Conservation (phyloP, 1,140 invertebrate genomes). For the Rhyacophila brunnea region DNA sequence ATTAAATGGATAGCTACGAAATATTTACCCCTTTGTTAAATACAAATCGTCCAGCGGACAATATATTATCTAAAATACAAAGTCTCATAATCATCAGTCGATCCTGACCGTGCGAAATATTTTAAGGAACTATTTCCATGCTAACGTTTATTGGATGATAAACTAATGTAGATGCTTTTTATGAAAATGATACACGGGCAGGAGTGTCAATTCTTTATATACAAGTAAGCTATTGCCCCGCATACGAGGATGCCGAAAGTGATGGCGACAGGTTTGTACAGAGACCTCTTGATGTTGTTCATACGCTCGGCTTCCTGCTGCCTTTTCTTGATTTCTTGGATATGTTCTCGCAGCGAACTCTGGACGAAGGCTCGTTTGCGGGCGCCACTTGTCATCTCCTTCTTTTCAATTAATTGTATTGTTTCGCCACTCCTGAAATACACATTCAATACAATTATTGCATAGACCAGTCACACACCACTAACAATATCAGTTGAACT, state of each 20-base stretch:
- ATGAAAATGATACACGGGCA: no score
- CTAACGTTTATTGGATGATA: no score
- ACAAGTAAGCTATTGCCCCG: slow-evolving; percentile 46
- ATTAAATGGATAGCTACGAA: no score
- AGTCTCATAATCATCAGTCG: no score
- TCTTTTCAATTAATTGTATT: slow-evolving; percentile 2
- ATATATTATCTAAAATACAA: no score
- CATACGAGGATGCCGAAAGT: slow-evolving; percentile 50
- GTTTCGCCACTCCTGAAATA: background rate
- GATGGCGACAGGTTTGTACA: slow-evolving; percentile 54
- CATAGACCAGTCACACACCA: background rate
- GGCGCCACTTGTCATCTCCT: background rate
- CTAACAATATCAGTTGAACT: background rate
- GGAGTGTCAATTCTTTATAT: slow-evolving; percentile 43
- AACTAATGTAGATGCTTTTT: no score
- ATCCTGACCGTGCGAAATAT: no score
- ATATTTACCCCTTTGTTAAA: no score
- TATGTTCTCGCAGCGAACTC: slow-evolving; percentile 42
- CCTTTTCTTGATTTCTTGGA: slow-evolving; percentile 53
- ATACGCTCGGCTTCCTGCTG: slow-evolving; percentile 51
- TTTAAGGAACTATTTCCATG: no score
- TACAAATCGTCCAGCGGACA: no score
- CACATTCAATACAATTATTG: slow-evolving; percentile 1
- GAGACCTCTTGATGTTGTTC: slow-evolving; percentile 56
- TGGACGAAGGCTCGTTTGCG: background rate